Base-by-base conservation (phyloP, 2,888 invertebrate species). In the Melinaea menophilus region DNA sequence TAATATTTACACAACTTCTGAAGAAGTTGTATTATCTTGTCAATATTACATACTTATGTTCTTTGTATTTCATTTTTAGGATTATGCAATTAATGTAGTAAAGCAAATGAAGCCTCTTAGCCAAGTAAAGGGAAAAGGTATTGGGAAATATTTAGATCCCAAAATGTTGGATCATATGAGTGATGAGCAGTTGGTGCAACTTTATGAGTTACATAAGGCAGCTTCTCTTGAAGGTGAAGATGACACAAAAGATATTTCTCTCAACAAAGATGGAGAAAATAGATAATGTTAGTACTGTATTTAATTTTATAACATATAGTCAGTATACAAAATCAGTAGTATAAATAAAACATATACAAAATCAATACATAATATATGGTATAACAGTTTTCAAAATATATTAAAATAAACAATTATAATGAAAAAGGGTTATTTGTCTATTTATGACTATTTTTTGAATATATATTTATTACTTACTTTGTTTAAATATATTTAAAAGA, bases 171-270 rank as follows among this genome's bases (percentile, higher is more conserved):
- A 96, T 57, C 90, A 93, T 75, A 93, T 98, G 80, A 93, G 92
- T 56, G 95, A 95, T 72, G 96, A 97, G 71, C 97, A 98, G 81
- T 83, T 97, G n/a, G 90, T 93, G 22, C 97, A 98, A 79, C 84
- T 98, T 7, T 95, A 96, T 78, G 97, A 97, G 80, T 85, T 98
- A 7, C 94, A 96, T 92, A 81, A 93, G 74, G 95, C 95, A 48
- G 92, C 94, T 3, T 71, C 46, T 48, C 68, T 57, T 41, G 66
- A n/a, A 48, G n/a, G 58, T 46, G 68, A 63, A 58, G 56, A 65
- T 51, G 35, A 61, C 46, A 34, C 59, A 45, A 61, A 55, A 5
- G 37, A 60, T 13, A 55, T 57, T 56, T 45, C 22, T 7, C 48
- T 11, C 41, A 48, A 61, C 35, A 51, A 64, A 22, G 60, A 67